Conservation (phyloP, 1,140 invertebrate genomes). For the Scaptodrosophila lebanonensis region DNA sequence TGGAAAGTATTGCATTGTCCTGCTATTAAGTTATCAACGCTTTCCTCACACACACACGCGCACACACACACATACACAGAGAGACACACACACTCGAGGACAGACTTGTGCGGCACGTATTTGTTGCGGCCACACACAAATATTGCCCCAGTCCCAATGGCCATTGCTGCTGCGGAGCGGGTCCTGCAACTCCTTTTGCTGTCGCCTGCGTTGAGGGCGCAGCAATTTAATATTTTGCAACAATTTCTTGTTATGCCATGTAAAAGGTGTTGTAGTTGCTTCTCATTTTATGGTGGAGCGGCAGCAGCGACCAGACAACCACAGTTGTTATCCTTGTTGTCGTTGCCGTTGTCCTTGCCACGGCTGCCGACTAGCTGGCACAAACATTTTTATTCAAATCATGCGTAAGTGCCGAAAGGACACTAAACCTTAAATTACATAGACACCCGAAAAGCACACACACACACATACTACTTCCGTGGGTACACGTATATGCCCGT, state of each 20-base stretch:
- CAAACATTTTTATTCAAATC: constrained; percentile 54
- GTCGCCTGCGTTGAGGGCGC: background rate
- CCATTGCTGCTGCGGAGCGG: too few relatives aligned
- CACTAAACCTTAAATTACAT: constrained; percentile 29
- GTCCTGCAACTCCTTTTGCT: background rate
- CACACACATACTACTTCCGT: background rate
- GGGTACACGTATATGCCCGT: background rate
- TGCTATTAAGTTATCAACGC: constrained; percentile 68
- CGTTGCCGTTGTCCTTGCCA: constrained; percentile 32
- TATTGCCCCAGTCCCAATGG: background rate
- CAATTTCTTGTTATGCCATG: constrained; percentile 32
- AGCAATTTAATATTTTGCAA: constrained; percentile 43
- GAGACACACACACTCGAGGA: background rate
- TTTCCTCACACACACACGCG: constrained; percentile 29
- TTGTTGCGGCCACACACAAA: constrained; percentile 4
- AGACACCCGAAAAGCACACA: background rate
- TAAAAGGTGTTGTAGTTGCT: constrained; percentile 37
- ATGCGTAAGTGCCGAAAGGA: constrained; percentile 39
- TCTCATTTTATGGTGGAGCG: constrained; percentile 34
- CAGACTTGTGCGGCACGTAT: constrained; percentile 3
- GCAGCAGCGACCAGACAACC: constrained; percentile 9
- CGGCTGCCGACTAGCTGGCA: too few relatives aligned
- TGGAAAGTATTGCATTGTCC: constrained; percentile 64
- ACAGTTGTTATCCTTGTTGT: constrained; percentile 36
- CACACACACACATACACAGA: constrained; percentile 15